Evolutionary conservation across 2,888 invertebrate genomes (phyloP).

Genomic region (Caenorhabditis sp.): DNA sequence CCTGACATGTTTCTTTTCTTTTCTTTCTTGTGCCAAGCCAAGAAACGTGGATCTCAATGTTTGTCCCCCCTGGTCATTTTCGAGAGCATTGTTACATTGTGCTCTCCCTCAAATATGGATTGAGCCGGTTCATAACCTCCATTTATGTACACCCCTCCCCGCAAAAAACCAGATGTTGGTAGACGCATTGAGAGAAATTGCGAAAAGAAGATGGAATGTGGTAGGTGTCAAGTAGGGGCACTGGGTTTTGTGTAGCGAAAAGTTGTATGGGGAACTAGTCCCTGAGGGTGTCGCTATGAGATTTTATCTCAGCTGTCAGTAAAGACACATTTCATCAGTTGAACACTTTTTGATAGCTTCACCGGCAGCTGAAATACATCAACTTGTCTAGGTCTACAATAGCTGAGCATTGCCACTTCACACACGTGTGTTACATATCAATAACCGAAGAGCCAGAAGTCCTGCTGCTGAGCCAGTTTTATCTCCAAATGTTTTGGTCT

Average conservation of each 20-base stretch:
- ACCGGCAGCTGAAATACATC: too few species aligned
- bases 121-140: conserved; percentile 16
- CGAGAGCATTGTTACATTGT: conserved; percentile 32
- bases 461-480: conserved; percentile 17
- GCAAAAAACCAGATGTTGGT: conserved; percentile 19
- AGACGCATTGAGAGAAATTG: too few species aligned
- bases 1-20: too few species aligned
- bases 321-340: too few species aligned
- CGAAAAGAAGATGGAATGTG: not conserved
- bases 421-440: too few species aligned
- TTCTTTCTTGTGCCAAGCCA: conserved; percentile 9
- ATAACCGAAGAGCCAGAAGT: conserved; percentile 17
- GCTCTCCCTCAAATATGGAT: conserved; percentile 21
- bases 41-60: conserved; percentile 3
- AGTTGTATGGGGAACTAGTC: too few species aligned
- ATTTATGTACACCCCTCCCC: not conserved
- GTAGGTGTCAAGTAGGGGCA: not conserved
- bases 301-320: too few species aligned
- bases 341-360: too few species aligned
- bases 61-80: conserved; percentile 19
- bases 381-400: too few species aligned
- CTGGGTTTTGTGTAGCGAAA: not conserved
- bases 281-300: too few species aligned
- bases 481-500: conserved; percentile 15
- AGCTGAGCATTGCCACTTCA: too few species aligned